Evolutionary conservation across 2,113 vertebrate genomes (phyloP).

Genomic region (Saimiri boliviensis): DNA sequence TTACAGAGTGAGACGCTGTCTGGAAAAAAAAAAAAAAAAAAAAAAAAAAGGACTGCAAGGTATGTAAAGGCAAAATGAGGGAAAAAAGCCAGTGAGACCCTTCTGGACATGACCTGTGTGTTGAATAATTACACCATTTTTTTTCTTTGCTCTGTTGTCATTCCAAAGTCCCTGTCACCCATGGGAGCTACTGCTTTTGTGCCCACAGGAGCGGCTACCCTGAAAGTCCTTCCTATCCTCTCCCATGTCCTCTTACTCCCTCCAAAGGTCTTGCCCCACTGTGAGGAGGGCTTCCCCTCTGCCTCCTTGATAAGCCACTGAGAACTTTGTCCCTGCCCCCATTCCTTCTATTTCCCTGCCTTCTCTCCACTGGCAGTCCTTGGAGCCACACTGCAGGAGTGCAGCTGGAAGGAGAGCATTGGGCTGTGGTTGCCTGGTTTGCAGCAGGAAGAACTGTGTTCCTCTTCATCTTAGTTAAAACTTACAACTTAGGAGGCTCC

Average conservation of each 20-base stretch:
- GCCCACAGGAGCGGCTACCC: background rate
- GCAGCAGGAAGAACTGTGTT: background rate
- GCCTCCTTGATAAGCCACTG: background rate
- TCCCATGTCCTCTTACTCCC: background rate
- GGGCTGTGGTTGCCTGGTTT: background rate
- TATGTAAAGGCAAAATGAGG: background rate
- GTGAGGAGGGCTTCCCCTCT: background rate
- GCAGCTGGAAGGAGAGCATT: background rate
- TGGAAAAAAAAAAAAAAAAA: too few relatives aligned
- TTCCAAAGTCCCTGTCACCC: background rate
- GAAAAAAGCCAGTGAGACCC: background rate
- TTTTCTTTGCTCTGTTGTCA: background rate
- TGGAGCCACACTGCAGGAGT: background rate
- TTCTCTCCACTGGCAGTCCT: background rate
- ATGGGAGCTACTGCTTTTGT: background rate
- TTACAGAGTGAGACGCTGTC: too few relatives aligned
- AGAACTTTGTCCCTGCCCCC: background rate
- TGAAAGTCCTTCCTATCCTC: background rate
- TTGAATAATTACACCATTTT: background rate
- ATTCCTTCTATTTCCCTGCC: background rate
- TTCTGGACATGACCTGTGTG: background rate
- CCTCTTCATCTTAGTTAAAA: background rate
- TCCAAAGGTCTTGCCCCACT: background rate
- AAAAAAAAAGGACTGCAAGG: background rate
- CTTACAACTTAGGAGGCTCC: background rate